phyloP scores from a whole-genome alignment of 2,888 invertebrate species.

The Eugnorisma glareosa region DNA sequence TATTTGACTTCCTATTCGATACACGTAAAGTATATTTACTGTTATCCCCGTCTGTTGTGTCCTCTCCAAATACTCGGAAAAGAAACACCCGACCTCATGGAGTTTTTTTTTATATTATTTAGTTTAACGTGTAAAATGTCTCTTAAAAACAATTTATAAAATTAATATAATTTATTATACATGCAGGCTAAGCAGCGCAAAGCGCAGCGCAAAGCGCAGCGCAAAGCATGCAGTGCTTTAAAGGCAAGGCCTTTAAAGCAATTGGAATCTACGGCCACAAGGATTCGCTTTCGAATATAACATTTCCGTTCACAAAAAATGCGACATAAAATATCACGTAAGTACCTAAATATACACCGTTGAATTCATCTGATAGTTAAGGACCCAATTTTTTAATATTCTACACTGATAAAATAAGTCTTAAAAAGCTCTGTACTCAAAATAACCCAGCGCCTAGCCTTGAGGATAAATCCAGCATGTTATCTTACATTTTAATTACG shows the following conservation, averaged over 20 bases:
- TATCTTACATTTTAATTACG: slow-evolving; percentile 11
- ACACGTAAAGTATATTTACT: background rate
- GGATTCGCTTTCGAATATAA: background rate
- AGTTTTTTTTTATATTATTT: background rate
- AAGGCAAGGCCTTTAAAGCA: too few species aligned
- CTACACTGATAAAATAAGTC: background rate
- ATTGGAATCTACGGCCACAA: background rate
- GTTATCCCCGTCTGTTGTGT: too few species aligned
- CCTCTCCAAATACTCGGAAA: background rate
- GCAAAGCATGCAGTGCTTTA: too few species aligned
- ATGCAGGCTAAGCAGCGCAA: too few species aligned
- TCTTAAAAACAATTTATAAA: background rate
- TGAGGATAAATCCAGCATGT: background rate
- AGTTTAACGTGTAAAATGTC: background rate
- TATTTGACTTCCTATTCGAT: background rate
- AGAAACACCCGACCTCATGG: background rate
- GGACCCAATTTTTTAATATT: background rate
- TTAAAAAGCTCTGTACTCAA: background rate
- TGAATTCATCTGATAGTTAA: background rate
- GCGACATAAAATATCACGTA: background rate
- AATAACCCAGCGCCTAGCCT: background rate
- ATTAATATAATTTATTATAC: background rate
- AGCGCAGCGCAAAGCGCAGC: too few species aligned
- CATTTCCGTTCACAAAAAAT: background rate
- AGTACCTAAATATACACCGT: background rate